Evolutionary conservation across 2,888 invertebrate species (phyloP), one percentile per base, ranked within the genome.

Genomic region (Pogonocherus hispidulus): DNA sequence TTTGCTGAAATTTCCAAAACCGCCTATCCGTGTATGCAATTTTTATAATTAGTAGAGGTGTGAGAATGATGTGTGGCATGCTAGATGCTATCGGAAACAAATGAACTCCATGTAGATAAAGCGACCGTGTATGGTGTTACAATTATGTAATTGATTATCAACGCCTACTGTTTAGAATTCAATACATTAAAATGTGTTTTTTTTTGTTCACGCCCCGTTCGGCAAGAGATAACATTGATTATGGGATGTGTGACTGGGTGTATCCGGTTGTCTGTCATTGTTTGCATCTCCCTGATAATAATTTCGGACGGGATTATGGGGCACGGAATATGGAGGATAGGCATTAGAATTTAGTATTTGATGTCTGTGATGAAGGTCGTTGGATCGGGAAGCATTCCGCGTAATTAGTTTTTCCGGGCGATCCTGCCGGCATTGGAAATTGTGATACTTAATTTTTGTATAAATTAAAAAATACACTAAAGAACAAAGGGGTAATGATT

Each of bases 31-130:
- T 69, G 73, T 72, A 70, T 75, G 73, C 74, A 75, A 75, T 77
- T 78, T 79, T 75, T 74, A 59, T 78, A 79, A 78, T 79, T 78
- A 78, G 72, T 69, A 66, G 72, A 79, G 77, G 79, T 78, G 79
- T 77, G 76, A 78, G 78, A 72, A 77, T 78, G 79, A 79, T 75
- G 73, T 73, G 78, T 78, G 75, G 75, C 79, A 76, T 71, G 78
- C 73, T 67, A 74, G 78, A 78, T 79, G 60, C 72, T 78, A 79
- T 79, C 79, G 63, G 44, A 70, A 77, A 76, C 76, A 76, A 76
- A 76, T 75, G 72, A 71, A 71, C 66, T 68, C 67, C 63, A 46
- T 60, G 73, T 68, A 69, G 74, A 75, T 70, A 71, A 69, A 67
- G 46, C 63, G 70, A 19, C 71, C 66, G 66, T 70, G 66, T 60